These are phyloP conservation scores for Synchiropus splendidus DNA, from an alignment of 2,113 vertebrate species.

Conservation along the genomic window DNA sequence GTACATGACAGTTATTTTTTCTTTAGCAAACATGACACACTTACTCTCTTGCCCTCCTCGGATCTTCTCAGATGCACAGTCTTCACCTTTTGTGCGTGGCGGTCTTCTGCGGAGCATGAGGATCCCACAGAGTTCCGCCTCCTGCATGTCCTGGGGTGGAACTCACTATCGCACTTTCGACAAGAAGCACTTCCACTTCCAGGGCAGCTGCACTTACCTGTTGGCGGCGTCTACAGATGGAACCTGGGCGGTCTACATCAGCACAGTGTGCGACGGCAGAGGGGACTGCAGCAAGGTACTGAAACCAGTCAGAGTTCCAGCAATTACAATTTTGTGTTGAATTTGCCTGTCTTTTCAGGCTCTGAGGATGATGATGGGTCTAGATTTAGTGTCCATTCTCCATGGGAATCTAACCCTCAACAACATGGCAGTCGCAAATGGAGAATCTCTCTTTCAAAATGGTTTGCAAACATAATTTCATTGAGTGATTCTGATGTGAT, in stretches of 20 bases:
- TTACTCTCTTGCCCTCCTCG: background rate
- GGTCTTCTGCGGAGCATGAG: slow-evolving; percentile 46
- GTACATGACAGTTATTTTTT: no score
- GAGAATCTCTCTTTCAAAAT: slow-evolving; percentile 66
- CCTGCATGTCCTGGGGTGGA: slow-evolving; percentile 79
- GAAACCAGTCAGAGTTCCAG: background rate
- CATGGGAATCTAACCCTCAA: slow-evolving; percentile 69
- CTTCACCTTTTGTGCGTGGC: slow-evolving; percentile 51
- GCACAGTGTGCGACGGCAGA: slow-evolving; percentile 39
- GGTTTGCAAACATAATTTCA: slow-evolving; percentile 56
- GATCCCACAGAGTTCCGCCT: slow-evolving; percentile 52
- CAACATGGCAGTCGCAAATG: slow-evolving; percentile 36
- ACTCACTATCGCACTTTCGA: slow-evolving; percentile 80
- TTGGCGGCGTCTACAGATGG: slow-evolving; percentile 70
- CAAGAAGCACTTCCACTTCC: slow-evolving; percentile 75
- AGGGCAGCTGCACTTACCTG: slow-evolving; percentile 75
- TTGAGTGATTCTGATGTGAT: no score
- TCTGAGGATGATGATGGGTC: slow-evolving; percentile 72
- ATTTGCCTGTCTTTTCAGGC: slow-evolving; percentile 31
- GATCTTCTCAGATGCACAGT: slow-evolving; percentile 45
- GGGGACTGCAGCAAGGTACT: slow-evolving; percentile 67
- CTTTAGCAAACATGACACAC: no score
- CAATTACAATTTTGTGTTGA: background rate
- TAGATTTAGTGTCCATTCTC: slow-evolving; percentile 59
- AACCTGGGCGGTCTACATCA: slow-evolving; percentile 73